phyloP scores from a whole-genome alignment of 2,797 vertebrate species.

The Aplochiton taeniatus region DNA sequence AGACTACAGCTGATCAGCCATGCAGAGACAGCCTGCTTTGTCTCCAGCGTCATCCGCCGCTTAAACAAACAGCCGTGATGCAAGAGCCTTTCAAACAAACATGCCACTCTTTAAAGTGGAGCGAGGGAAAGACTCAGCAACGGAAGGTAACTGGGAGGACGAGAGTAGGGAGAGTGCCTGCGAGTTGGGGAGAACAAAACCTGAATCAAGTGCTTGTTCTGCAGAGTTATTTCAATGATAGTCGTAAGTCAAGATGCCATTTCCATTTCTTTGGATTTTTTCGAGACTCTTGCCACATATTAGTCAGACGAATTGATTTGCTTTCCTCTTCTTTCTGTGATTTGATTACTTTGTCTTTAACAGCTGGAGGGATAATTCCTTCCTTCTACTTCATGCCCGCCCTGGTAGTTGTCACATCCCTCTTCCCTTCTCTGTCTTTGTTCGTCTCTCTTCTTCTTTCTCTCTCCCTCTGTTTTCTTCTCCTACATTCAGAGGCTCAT shows the following conservation, averaged over 20 bases:
- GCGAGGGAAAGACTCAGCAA: slow-evolving; percentile 56
- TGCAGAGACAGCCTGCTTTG: slow-evolving; percentile 62
- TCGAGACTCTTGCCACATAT: slow-evolving; percentile 37
- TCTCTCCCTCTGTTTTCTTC: background rate
- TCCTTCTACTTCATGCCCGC: slow-evolving; percentile 49
- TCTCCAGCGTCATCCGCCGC: slow-evolving; percentile 74
- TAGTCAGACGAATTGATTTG: slow-evolving; percentile 34
- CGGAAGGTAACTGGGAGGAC: slow-evolving; percentile 52
- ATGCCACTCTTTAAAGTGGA: slow-evolving; percentile 57
- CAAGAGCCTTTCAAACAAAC: slow-evolving; percentile 76
- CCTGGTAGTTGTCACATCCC: slow-evolving; percentile 32
- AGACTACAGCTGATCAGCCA: slow-evolving; percentile 60
- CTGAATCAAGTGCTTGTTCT: slow-evolving; percentile 26
- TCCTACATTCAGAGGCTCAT: slow-evolving; percentile 47
- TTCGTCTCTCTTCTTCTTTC: slow-evolving; percentile 15
- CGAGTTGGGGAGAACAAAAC: slow-evolving; percentile 26
- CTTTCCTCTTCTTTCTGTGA: slow-evolving; percentile 38
- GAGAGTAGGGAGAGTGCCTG: slow-evolving; percentile 28
- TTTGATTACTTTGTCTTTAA: slow-evolving; percentile 58
- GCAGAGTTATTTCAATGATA: slow-evolving; percentile 31
- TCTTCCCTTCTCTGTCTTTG: slow-evolving; percentile 10
- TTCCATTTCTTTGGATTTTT: slow-evolving; percentile 34
- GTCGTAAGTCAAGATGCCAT: slow-evolving; percentile 9
- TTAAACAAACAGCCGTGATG: slow-evolving; percentile 81
- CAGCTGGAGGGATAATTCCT: slow-evolving; percentile 67